Evolutionary conservation across 2,797 vertebrate genomes (phyloP).

Genomic region (Mareca strepera): DNA sequence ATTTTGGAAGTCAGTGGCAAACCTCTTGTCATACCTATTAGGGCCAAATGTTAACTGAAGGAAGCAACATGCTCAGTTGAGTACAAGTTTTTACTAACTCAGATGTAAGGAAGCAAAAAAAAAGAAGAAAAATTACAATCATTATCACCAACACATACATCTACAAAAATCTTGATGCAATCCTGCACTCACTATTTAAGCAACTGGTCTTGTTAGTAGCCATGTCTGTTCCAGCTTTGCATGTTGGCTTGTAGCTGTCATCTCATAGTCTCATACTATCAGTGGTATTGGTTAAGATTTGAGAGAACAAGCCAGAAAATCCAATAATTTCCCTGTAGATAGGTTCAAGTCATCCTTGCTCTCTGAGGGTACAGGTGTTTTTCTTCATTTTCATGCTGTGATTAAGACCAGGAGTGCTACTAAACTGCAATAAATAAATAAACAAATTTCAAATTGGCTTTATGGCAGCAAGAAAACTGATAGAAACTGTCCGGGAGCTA

Average conservation of each 20-base stretch:
- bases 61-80: background rate
- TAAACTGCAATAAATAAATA: background rate
- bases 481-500: background rate
- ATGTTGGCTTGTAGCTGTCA: background rate
- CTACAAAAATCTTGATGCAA: background rate
- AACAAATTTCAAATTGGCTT: background rate
- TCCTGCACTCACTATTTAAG: background rate
- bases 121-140: background rate
- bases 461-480: background rate
- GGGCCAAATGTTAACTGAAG: background rate
- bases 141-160: background rate
- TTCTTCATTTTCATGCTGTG: background rate
- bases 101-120: background rate
- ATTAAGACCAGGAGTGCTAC: background rate
- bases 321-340: background rate
- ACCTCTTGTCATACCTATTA: background rate
- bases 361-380: background rate
- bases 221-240: background rate
- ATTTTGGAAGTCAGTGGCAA: background rate
- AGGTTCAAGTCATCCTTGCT: background rate
- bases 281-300: background rate
- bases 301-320: background rate
- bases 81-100: background rate
- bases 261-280: background rate
- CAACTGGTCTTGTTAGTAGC: background rate